Evolutionary conservation across 2,113 vertebrate species (phyloP).

Genomic region (Ranitomeya variabilis): DNA sequence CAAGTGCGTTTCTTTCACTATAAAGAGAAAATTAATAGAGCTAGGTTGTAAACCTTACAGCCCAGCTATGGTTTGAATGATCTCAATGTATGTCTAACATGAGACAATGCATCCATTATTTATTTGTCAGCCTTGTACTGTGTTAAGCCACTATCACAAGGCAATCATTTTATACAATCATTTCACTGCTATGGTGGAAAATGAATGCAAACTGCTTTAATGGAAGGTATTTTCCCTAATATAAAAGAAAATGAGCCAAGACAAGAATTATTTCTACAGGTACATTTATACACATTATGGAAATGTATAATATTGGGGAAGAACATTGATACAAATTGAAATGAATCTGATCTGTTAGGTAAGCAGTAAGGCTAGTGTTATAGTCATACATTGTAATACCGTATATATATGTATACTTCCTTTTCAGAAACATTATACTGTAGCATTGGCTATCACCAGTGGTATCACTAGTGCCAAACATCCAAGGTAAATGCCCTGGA

Average conservation of each 20-base stretch:
- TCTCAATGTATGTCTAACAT: not conserved
- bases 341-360: no score
- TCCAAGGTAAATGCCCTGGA: no score
- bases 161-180: not conserved
- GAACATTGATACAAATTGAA: not conserved
- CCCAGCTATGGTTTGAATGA: not conserved
- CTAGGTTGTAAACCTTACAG: not conserved
- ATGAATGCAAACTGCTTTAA: not conserved
- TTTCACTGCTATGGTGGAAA: not conserved
- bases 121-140: slow-evolving; percentile 4
- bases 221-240: not conserved
- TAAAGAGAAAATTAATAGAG: not conserved
- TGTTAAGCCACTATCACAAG: not conserved
- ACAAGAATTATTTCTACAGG: not conserved
- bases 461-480: no score
- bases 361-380: no score
- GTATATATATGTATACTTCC: no score
- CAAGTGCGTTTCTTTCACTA: not conserved
- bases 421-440: no score
- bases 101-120: not conserved
- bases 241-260: not conserved
- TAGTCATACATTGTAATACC: no score
- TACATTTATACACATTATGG: not conserved
- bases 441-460: no score
- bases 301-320: not conserved